These are phyloP conservation scores for Diaperis boleti DNA, from an alignment of 2,888 invertebrate genomes.

Conservation along the genomic window DNA sequence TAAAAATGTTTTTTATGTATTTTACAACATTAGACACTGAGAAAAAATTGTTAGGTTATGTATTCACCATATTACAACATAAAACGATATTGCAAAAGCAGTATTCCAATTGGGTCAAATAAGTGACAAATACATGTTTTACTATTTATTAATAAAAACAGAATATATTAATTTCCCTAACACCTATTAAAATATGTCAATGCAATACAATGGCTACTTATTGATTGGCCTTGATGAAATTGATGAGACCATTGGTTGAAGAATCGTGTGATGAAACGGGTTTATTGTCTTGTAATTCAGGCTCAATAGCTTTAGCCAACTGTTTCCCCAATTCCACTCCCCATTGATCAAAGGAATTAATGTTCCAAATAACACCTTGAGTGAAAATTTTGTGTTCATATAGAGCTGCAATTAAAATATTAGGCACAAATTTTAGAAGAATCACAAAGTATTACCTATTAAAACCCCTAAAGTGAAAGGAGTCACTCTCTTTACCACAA, in stretches of 20 bases:
- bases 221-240: constrained; percentile 80
- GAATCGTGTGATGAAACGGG: constrained; percentile 86
- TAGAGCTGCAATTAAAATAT: constrained; percentile 76
- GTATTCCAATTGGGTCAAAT: not conserved
- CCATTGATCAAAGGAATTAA: constrained; percentile 99
- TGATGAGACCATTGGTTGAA: constrained; percentile 97
- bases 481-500: constrained; percentile 90
- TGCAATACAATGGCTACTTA: constrained; percentile 27
- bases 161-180: constrained; percentile 24
- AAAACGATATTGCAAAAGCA: not conserved
- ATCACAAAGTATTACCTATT: too few species aligned
- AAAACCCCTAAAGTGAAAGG: constrained; percentile 95
- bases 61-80: not conserved
- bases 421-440: too few species aligned
- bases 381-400: constrained; percentile 99
- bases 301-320: constrained; percentile 97
- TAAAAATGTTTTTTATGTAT: too few species aligned
- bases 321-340: constrained; percentile 99
- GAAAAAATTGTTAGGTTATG: not conserved
- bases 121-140: not conserved
- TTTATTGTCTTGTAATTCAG: constrained; percentile 81
- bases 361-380: constrained; percentile 99
- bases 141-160: constrained; percentile 26
- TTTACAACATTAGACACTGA: too few species aligned
- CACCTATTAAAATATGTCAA: constrained; percentile 27